phyloP scores from a whole-genome alignment of 35 echinoderm and acorn worm species.

The Strongylocentrotus purpuratus region DNA sequence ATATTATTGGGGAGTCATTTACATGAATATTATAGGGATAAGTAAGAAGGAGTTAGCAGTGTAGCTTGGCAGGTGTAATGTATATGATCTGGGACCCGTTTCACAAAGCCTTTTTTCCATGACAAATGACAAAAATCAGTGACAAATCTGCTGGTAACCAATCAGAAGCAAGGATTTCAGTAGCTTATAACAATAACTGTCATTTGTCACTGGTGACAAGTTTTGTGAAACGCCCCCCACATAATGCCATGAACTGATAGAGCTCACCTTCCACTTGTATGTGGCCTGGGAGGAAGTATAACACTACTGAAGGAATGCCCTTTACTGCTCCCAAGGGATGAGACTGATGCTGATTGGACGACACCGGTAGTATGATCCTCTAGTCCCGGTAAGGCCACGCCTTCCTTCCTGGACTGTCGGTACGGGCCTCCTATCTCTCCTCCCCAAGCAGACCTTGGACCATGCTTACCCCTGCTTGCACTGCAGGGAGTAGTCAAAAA shows the following conservation, averaged over 20 bases:
- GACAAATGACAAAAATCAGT: too few species aligned
- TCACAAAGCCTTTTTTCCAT: too few species aligned
- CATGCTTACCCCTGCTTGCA: conserved; percentile 72
- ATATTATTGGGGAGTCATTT: too few species aligned
- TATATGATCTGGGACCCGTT: not conserved
- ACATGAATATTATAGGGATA: not conserved
- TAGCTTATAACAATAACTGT: too few species aligned
- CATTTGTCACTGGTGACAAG: too few species aligned
- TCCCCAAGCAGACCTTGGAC: conserved; percentile 92
- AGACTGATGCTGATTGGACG: conserved; percentile 7
- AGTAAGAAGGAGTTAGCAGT: not conserved
- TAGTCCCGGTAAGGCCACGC: not conserved
- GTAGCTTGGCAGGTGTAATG: not conserved
- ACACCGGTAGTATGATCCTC: not conserved
- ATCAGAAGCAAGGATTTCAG: too few species aligned
- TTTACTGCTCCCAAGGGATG: conserved; percentile 13
- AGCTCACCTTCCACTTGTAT: conserved; percentile 29
- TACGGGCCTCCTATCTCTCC: conserved; percentile 88
- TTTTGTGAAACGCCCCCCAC: too few species aligned
- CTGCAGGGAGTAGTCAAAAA: conserved; percentile 49
- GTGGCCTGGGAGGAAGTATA: conserved; percentile 27
- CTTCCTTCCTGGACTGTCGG: not conserved
- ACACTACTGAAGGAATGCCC: not conserved
- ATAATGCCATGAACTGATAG: not conserved
- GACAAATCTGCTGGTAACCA: too few species aligned